Evolutionary conservation across 2,888 invertebrate species (phyloP), one percentile per base, ranked within the genome.

Genomic region (Linnaemya tessellans): DNA sequence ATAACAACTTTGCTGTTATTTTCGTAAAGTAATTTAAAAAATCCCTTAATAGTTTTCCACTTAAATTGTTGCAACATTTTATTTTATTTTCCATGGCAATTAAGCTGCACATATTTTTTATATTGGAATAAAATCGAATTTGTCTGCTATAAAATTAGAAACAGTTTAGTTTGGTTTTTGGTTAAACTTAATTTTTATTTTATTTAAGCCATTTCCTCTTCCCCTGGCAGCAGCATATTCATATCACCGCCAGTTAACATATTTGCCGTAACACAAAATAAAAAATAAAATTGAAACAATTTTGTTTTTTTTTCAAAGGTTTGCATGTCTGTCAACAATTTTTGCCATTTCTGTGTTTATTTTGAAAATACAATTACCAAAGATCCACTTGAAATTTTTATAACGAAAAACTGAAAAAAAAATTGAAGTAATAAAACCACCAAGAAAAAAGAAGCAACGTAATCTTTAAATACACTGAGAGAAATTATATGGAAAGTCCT

Each of bases 331-430:
- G 38, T 79, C 22, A 54, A 70, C 25, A 15, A n/a, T 18, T 30
- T 49, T 60, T 56, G 18, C 30, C 13, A 58, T 65, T 51, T 15
- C 49, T 71, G 64, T 82, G 65, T 85, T 75, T 79, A 75, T 85
- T 85, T 78, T 74, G 30, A 70, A 85, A 82, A 82, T 79, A 82
- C 74, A 82, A 85, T 82, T 82, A 85, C 65, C 78, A 74, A 62
- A 68, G 73, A 74, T 58, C 62, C 60, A 81, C 74, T 70, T 70
- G 74, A 60, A 79, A 46, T 62, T 65, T 60, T 60, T 74, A 30
- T 38, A 25, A n/a, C 35, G 18, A 49, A 49, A 62, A 41, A 22
- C 8, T 9, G 18, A 8, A 10, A 51, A 51, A 51, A 9, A 51
- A 49, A 9, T 18, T 38, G 18, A 18, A 58, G 30, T 22, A 70